phyloP scores from a whole-genome alignment of 35 echinoderm and acorn worm genomes.

The Lytechinus variegatus region DNA sequence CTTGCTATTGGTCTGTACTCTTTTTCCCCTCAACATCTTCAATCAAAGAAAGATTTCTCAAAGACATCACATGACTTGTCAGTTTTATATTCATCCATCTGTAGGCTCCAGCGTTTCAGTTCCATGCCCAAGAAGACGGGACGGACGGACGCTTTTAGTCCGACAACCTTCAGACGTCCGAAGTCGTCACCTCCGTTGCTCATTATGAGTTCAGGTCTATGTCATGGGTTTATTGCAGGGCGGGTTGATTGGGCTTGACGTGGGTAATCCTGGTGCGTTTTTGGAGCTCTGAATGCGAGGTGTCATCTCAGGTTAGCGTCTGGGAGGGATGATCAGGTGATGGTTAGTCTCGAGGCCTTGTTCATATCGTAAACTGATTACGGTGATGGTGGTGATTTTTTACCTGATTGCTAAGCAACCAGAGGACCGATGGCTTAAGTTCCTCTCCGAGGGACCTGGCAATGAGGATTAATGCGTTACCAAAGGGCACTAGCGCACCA shows the following conservation, averaged over 20 bases:
- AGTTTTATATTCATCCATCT: not conserved
- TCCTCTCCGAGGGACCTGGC: too few species aligned
- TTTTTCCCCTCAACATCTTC: too few species aligned
- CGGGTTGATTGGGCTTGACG: not conserved
- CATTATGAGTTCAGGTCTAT: not conserved
- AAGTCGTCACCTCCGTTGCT: not conserved
- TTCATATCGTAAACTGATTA: not conserved
- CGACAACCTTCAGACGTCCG: not conserved
- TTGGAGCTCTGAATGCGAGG: not conserved
- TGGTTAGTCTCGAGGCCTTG: not conserved
- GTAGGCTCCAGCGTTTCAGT: not conserved
- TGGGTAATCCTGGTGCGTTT: not conserved
- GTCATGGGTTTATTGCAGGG: not conserved
- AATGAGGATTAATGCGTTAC: too few species aligned
- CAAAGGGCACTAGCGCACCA: too few species aligned
- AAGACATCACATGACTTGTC: not conserved
- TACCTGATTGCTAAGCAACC: too few species aligned
- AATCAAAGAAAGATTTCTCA: not conserved
- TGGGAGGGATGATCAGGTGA: not conserved
- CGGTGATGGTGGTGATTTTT: too few species aligned
- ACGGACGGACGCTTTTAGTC: not conserved
- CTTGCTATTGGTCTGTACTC: not conserved
- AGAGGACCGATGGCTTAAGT: too few species aligned
- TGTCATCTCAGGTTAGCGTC: not conserved
- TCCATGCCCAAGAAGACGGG: not conserved